These are phyloP conservation scores for Mesorhabditis sp. DNA, from an alignment of 2,888 invertebrate genomes.

Conservation along the genomic window DNA sequence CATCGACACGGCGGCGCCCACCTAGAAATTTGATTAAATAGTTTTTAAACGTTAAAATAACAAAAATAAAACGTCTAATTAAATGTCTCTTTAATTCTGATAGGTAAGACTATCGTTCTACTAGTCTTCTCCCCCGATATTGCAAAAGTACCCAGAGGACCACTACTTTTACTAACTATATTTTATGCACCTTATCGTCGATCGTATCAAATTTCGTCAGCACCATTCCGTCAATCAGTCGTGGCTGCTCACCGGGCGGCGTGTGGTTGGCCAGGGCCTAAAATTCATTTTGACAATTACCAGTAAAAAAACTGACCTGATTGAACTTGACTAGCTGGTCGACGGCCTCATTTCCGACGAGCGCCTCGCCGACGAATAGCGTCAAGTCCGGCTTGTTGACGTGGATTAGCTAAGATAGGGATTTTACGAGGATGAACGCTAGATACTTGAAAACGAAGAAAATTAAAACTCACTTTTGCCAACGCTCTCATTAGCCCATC, in stretches of 20 bases:
- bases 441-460: not conserved
- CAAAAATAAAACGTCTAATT: no score
- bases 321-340: slow-evolving; percentile 99
- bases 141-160: not conserved
- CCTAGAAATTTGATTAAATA: slow-evolving; percentile 50
- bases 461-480: slow-evolving; percentile 70
- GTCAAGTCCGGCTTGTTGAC: slow-evolving; percentile 96
- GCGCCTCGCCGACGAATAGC: slow-evolving; percentile 96
- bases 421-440: not conserved
- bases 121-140: no score
- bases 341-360: slow-evolving; percentile 99
- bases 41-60: no score
- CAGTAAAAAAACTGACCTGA: slow-evolving; percentile 41
- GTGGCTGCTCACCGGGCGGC: slow-evolving; percentile 70
- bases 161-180: not conserved
- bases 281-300: not conserved
- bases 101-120: no score
- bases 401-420: slow-evolving; percentile 72
- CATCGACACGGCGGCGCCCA: slow-evolving; percentile 99
- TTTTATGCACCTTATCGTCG: slow-evolving; percentile 83
- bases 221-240: slow-evolving; percentile 96
- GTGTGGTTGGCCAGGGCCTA: slow-evolving; percentile 85
- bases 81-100: no score
- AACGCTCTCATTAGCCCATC: slow-evolving; percentile 96
- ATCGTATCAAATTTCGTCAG: slow-evolving; percentile 99